Evolutionary conservation across 2,797 vertebrate species (phyloP), one percentile per base, ranked within the genome.

Genomic region (Falco columbarius): DNA sequence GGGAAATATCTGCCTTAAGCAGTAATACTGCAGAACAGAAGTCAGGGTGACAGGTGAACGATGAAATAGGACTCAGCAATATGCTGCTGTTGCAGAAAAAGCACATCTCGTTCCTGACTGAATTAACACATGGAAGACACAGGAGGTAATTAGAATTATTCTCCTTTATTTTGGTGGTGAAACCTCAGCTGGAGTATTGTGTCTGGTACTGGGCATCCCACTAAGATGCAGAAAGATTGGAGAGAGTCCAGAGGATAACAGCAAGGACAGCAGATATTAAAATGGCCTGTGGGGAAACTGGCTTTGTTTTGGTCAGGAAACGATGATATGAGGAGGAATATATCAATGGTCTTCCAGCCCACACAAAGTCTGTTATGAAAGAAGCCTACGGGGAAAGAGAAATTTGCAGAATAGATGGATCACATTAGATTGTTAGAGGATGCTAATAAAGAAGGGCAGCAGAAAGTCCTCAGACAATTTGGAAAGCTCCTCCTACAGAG

Each of bases 91-190:
- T 81, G 86, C 67, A 92, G 44, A 82, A 92, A 91, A 89, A 5
- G 21, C 71, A 34, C 30, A 34, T 58, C 38, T 62, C 38, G 56
- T 80, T 89, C 59, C 63, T 90, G 65, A 36, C 72, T 68, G 56
- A 83, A 81, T 61, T 71, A 88, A 62, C 85, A 75, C 88, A 94
- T 75, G 87, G 91, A 88, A 76, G 49, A 72, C 84, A 81, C 32
- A 29, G 84, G 56, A 86, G 71, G 73, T 72, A 85, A 94, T 89
- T 89, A 81, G 17, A 44, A 87, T 85, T 91, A 58, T 68, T 74
- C 27, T 86, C 30, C 55, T 89, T 81, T 80, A 44, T 61, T 59
- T 65, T 66, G 16, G 32, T 92, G 68, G 32, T 66, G 52, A 95
- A 55, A 83, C 66, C 58, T 89, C 84, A 67, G 44, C 49, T 91